Percentiles rank a stretch among this genome's conserved stretches.
These are phyloP conservation scores for Lycodopsis pacificus DNA, from an alignment of 2,797 vertebrate species.

Conservation along the genomic window DNA sequence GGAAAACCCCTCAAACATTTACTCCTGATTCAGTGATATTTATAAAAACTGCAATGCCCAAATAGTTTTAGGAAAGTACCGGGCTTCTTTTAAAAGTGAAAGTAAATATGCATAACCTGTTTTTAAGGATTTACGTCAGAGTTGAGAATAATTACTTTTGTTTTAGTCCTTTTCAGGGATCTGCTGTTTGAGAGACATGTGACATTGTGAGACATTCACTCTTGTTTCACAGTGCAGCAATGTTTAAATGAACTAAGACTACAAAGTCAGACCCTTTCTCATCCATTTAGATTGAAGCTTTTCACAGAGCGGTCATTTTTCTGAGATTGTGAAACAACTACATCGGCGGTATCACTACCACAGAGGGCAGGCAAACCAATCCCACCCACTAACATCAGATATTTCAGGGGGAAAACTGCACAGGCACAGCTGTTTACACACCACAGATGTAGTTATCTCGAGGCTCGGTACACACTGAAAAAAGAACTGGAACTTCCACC, in stretches of 20 bases:
- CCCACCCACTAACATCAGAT: conserved; percentile 34
- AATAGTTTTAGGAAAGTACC: too few species aligned
- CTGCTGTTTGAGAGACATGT: not conserved
- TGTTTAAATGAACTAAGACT: not conserved
- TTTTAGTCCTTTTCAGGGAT: conserved; percentile 1
- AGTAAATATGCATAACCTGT: not conserved
- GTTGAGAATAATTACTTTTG: not conserved
- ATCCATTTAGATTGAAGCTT: not conserved
- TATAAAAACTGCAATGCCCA: not conserved
- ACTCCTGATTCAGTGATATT: not conserved
- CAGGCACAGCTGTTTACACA: conserved; percentile 54
- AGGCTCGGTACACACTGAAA: conserved; percentile 18
- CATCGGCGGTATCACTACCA: conserved; percentile 40
- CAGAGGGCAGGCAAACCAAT: conserved; percentile 31
- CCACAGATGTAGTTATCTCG: conserved; percentile 20
- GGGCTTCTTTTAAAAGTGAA: too few species aligned
- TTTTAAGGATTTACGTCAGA: not conserved
- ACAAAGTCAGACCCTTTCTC: not conserved
- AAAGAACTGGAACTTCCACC: conserved; percentile 48
- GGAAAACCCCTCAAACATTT: not conserved
- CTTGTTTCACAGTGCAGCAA: not conserved
- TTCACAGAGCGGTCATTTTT: conserved; percentile 35
- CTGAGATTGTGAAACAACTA: conserved; percentile 24
- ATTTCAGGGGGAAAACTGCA: conserved; percentile 29
- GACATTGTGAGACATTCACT: not conserved